Evolutionary conservation across 2,113 vertebrate genomes (phyloP), one percentile per base, ranked within the genome.

Genomic region (Plestiodon gilberti): DNA sequence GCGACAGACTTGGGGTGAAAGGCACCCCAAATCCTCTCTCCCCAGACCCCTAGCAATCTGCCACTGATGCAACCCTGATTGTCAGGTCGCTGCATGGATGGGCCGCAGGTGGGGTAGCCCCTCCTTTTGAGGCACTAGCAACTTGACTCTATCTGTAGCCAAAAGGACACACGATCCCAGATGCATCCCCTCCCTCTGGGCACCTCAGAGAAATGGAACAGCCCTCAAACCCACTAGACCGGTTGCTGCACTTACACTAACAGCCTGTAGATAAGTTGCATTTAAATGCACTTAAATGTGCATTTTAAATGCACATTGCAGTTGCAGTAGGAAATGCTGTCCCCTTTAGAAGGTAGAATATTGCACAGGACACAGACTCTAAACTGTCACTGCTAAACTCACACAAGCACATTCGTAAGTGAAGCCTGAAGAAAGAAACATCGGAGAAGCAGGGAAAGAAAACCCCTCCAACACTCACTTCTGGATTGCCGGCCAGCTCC

Each of bases 401-500:
- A 77, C 25, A 48, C 48, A 33, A 75, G n/a, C 33, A 59, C 55
- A 76, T 40, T n/a, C 18, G 35, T 59, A 71, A 65, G 57, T 28
- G 77, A 82, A 86, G 61, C 82, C 52, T 86, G 23, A 15, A 91
- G 33, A 71, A 84, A 76, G 38, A 82, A 86, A 83, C 1, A 43
- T 91, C 17, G 59, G 78, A 59, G 85, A 82, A 90, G 80, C 40
- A 67, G 2, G 84, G 73, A 71, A n/a, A 82, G 61, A 87, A 87
- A 82, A 18, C 14, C 14, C 88, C 38, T 43, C 57, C 4, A 10
- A 8, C n/a, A 59, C 78, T 81, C 84, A 35, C 79, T 86, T 8
- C 82, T 89, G 55, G 6, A 13, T 70, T 43, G 61, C 33, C 70
- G 62, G 89, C 65, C 79, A 87, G 35, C 86, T 82, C 25, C 80